A percentile compares a stretch with the other conserved stretches of the same genome.
Evolutionary conservation across 1,140 invertebrate genomes (phyloP).

Genomic region (Argopecten irradians): DNA sequence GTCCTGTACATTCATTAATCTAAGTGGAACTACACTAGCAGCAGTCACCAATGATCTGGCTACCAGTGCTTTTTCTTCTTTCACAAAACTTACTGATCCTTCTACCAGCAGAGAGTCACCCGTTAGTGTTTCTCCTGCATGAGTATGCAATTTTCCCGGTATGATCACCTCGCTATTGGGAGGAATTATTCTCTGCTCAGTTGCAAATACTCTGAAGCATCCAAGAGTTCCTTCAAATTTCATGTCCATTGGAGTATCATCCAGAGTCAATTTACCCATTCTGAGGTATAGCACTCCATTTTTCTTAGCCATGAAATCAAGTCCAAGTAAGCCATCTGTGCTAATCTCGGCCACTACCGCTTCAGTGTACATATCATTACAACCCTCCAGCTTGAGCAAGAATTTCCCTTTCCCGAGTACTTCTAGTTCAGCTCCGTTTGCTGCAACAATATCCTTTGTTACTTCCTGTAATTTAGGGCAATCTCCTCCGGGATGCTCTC

Average conservation of each 20-base stretch:
- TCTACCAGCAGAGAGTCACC: background rate
- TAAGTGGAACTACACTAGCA: background rate
- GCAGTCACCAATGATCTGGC: background rate
- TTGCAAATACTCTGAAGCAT: background rate
- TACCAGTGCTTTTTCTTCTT: background rate
- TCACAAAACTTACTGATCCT: background rate
- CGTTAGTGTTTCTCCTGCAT: background rate
- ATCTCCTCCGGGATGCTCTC: background rate
- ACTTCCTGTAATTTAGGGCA: background rate
- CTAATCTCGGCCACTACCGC: background rate
- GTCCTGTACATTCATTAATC: constrained; percentile 24
- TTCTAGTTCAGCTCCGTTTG: background rate
- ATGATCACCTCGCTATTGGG: background rate
- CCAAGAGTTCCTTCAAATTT: background rate
- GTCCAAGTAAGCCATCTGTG: background rate
- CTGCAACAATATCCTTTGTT: background rate
- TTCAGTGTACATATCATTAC: background rate
- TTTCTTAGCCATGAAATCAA: background rate
- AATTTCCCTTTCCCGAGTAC: background rate
- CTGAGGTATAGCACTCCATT: background rate
- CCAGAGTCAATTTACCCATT: background rate
- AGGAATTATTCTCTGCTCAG: background rate
- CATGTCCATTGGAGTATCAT: background rate
- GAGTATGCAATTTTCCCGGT: background rate
- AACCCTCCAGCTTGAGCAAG: background rate